Conservation (phyloP, 1,140 invertebrate species). For the Polyergus mexicanus region DNA sequence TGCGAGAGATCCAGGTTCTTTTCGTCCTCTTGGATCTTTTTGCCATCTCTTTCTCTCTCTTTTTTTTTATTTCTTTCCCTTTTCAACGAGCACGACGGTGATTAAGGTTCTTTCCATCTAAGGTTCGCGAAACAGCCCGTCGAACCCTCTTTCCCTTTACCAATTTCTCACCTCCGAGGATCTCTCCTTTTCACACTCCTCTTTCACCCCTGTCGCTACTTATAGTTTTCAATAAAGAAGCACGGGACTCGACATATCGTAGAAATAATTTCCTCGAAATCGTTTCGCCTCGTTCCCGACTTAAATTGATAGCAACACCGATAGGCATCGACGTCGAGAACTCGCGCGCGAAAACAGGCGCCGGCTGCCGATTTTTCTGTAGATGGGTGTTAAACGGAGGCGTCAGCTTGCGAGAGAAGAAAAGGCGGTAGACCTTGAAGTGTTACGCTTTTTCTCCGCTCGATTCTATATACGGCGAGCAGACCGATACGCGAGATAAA, state of each 20-base stretch:
- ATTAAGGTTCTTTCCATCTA: slow-evolving; percentile 66
- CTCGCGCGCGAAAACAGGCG: slow-evolving; percentile 16
- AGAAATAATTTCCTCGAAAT: slow-evolving; percentile 50
- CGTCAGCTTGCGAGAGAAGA: slow-evolving; percentile 48
- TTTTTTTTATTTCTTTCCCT: slow-evolving; percentile 30
- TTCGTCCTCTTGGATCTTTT: slow-evolving; percentile 50
- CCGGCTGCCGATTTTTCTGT: slow-evolving; percentile 57
- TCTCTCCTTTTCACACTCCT: background rate
- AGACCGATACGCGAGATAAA: slow-evolving; percentile 40
- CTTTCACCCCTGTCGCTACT: background rate
- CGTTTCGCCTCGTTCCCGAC: slow-evolving; percentile 44
- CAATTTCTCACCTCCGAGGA: slow-evolving; percentile 17
- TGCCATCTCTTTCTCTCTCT: background rate
- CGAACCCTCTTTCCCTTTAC: background rate
- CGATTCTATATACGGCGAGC: slow-evolving; percentile 17
- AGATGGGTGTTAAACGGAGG: slow-evolving; percentile 59
- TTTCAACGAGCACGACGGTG: slow-evolving; percentile 32
- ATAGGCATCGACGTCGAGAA: slow-evolving; percentile 6
- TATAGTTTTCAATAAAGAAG: slow-evolving; percentile 74
- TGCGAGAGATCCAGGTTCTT: slow-evolving; percentile 61
- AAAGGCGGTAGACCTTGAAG: slow-evolving; percentile 62
- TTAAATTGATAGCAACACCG: slow-evolving; percentile 58
- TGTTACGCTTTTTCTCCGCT: slow-evolving; percentile 36
- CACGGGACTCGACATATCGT: slow-evolving; percentile 61
- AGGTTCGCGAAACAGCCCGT: slow-evolving; percentile 27